Conservation (phyloP, 2,888 invertebrate species). For the Pantelozetes paolii region DNA sequence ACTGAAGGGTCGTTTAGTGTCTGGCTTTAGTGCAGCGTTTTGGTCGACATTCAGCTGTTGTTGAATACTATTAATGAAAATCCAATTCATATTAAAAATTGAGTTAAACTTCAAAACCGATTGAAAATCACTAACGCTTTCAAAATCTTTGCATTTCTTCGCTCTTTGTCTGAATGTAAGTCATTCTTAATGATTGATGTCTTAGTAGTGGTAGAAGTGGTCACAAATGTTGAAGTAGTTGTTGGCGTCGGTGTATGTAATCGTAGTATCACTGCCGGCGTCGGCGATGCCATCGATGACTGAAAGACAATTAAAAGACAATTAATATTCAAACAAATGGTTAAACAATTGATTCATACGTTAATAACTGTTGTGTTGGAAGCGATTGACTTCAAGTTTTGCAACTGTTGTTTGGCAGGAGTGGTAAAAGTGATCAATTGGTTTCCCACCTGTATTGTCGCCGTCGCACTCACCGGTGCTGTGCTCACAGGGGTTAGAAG, state of each 20-base stretch:
- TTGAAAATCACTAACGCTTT: slow-evolving; percentile 7
- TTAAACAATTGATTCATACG: not conserved
- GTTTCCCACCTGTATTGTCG: slow-evolving; percentile 39
- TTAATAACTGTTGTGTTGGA: slow-evolving; percentile 12
- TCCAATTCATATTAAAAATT: slow-evolving; percentile 4
- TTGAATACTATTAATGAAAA: slow-evolving; percentile 60
- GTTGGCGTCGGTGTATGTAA: slow-evolving; percentile 18
- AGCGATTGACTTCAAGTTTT: slow-evolving; percentile 32
- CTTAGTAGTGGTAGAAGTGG: slow-evolving; percentile 19
- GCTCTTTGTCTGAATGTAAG: not conserved
- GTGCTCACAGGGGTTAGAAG: not conserved
- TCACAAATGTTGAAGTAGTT: slow-evolving; percentile 20
- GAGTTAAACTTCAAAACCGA: not conserved
- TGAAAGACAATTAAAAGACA: not conserved
- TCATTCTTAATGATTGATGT: slow-evolving; percentile 25
- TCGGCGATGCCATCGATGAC: not conserved
- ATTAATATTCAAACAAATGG: not conserved
- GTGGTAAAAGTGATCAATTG: slow-evolving; percentile 40
- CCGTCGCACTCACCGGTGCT: not conserved
- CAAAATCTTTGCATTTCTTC: slow-evolving; percentile 19
- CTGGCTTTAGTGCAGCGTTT: slow-evolving; percentile 67
- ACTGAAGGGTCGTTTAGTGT: slow-evolving; percentile 65
- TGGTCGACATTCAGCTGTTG: slow-evolving; percentile 71
- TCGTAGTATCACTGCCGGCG: slow-evolving; percentile 12
- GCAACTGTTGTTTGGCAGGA: slow-evolving; percentile 39